Percentiles rank a stretch among this genome's conserved stretches.
These are phyloP conservation scores for Monomorium pharaonis DNA, from an alignment of 1,140 invertebrate species.

Conservation along the genomic window DNA sequence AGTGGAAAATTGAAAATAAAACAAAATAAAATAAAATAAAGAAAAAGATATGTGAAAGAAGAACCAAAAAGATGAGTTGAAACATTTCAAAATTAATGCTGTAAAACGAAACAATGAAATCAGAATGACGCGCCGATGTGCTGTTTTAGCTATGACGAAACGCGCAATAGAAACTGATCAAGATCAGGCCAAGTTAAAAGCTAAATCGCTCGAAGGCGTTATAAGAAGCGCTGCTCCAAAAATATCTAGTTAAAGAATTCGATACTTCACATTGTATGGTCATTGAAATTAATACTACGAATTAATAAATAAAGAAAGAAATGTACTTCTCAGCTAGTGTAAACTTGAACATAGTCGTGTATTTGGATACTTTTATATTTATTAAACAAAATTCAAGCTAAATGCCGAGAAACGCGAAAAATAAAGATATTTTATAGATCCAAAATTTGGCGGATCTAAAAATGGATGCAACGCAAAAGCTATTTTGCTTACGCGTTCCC, in stretches of 20 bases:
- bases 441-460: not conserved
- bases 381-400: not conserved
- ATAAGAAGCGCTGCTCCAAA: slow-evolving; percentile 43
- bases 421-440: not conserved
- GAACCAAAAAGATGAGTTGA: not conserved
- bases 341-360: too few species aligned
- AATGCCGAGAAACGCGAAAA: not conserved
- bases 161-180: slow-evolving; percentile 11
- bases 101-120: not conserved
- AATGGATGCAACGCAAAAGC: not conserved
- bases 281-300: not conserved
- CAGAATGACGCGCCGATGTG: not conserved
- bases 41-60: not conserved
- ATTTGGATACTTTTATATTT: not conserved
- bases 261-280: not conserved
- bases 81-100: not conserved
- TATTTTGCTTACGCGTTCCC: not conserved
- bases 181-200: slow-evolving; percentile 72
- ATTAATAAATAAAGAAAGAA: not conserved
- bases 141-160: not conserved
- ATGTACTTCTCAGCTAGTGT: not conserved
- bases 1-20: not conserved
- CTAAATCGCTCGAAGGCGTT: slow-evolving; percentile 49
- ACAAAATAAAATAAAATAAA: not conserved
- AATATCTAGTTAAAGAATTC: slow-evolving; percentile 42